Conservation (phyloP, 2,888 invertebrate genomes). For the Apodemia duryi region DNA sequence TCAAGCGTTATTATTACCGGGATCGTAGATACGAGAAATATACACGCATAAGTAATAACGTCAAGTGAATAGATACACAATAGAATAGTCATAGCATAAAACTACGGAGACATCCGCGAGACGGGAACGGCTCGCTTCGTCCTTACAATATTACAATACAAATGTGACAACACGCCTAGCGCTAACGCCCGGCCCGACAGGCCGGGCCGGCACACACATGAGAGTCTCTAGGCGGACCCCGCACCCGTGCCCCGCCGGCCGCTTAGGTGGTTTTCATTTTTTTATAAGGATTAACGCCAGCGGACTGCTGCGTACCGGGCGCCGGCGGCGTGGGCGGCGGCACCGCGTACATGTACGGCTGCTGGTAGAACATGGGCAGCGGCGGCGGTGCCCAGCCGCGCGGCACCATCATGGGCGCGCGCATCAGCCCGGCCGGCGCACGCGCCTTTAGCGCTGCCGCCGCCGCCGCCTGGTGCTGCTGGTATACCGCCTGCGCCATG, state of each 20-base stretch:
- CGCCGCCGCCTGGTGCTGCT: constrained; percentile 84
- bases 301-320: constrained; percentile 62
- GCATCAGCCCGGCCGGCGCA: constrained; percentile 74
- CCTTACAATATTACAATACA: constrained; percentile 77
- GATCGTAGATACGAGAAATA: constrained; percentile 81
- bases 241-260: constrained; percentile 70
- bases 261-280: constrained; percentile 92
- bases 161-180: constrained; percentile 77
- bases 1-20: constrained; percentile 94
- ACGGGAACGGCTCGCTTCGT: constrained; percentile 69
- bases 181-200: constrained; percentile 73
- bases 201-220: constrained; percentile 71
- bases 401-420: constrained; percentile 66
- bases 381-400: constrained; percentile 68
- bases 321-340: constrained; percentile 70
- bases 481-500: constrained; percentile 70
- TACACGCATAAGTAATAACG: constrained; percentile 77
- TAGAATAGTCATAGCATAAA: constrained; percentile 74
- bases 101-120: constrained; percentile 74
- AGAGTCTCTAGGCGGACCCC: constrained; percentile 76
- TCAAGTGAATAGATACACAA: constrained; percentile 72
- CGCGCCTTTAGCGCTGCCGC: constrained; percentile 88
- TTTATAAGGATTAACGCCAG: constrained; percentile 89
- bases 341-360: constrained; percentile 74
- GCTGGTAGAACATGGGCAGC: constrained; percentile 75